These are phyloP conservation scores for Siniperca chuatsi DNA, from an alignment of 2,113 vertebrate genomes.

Conservation along the genomic window DNA sequence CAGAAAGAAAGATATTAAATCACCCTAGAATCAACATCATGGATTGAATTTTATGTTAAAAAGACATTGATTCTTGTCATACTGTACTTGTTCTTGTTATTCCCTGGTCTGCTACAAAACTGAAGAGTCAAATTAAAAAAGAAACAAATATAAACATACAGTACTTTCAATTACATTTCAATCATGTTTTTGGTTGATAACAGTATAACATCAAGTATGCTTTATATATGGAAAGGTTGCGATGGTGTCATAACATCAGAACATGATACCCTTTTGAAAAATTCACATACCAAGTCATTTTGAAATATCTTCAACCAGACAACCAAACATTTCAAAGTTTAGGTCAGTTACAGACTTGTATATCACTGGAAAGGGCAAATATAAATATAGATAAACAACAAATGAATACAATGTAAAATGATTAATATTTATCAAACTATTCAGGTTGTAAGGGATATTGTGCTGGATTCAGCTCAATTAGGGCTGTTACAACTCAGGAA, in stretches of 20 bases:
- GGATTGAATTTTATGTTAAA: neutral
- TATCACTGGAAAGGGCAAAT: neutral
- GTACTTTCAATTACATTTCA: neutral
- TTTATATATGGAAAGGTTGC: neutral
- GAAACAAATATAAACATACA: neutral
- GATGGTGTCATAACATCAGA: neutral
- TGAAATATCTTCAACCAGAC: neutral
- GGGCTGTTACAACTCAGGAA: neutral
- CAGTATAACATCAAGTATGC: neutral
- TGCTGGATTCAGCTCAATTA: neutral
- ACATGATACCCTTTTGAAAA: neutral
- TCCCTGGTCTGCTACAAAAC: neutral
- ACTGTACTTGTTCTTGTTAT: neutral
- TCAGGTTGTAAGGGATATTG: no score
- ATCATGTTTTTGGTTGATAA: neutral
- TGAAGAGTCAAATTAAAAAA: neutral
- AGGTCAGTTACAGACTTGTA: neutral
- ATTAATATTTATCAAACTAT: neutral
- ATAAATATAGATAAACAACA: neutral
- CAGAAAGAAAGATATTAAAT: slow-evolving; percentile 18
- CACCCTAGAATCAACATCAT: neutral
- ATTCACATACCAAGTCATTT: neutral
- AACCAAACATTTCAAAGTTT: neutral
- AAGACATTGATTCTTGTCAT: neutral
- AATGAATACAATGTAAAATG: neutral